Percentiles rank a stretch among this genome's conserved stretches.
These are phyloP conservation scores for Antrozous pallidus DNA, from an alignment of 2,797 vertebrate genomes.

Conservation along the genomic window DNA sequence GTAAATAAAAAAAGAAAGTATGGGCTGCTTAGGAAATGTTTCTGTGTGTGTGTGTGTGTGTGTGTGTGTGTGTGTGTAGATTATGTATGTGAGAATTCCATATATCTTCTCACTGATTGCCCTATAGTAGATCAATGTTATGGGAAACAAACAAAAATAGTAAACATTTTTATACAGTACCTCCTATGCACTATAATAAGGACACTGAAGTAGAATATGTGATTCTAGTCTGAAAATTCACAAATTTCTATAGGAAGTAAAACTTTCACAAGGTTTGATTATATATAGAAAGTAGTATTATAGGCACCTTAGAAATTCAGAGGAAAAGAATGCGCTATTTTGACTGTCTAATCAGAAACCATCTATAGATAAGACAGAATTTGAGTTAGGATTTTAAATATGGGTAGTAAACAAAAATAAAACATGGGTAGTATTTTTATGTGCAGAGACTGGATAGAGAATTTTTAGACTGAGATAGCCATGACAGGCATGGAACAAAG, in stretches of 20 bases:
- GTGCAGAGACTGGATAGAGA: not conserved
- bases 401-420: not conserved
- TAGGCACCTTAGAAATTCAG: conserved; percentile 21
- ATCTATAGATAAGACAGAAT: not conserved
- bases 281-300: not conserved
- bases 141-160: not conserved
- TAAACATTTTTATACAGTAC: not conserved
- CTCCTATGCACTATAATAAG: not conserved
- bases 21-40: not conserved
- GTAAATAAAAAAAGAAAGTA: conserved; percentile 1
- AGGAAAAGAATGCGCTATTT: not conserved
- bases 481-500: not conserved
- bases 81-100: not conserved
- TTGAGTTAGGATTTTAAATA: conserved; percentile 5
- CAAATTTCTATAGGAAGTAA: conserved; percentile 30
- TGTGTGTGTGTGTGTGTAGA: not conserved
- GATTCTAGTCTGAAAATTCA: not conserved
- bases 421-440: not conserved
- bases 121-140: not conserved
- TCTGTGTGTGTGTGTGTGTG: not conserved
- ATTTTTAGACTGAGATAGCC: not conserved
- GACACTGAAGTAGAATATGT: not conserved
- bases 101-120: not conserved
- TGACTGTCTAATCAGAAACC: not conserved
- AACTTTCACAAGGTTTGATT: not conserved